Base-by-base conservation (phyloP, 2,113 vertebrate species). In the Girardinichthys multiradiatus region DNA sequence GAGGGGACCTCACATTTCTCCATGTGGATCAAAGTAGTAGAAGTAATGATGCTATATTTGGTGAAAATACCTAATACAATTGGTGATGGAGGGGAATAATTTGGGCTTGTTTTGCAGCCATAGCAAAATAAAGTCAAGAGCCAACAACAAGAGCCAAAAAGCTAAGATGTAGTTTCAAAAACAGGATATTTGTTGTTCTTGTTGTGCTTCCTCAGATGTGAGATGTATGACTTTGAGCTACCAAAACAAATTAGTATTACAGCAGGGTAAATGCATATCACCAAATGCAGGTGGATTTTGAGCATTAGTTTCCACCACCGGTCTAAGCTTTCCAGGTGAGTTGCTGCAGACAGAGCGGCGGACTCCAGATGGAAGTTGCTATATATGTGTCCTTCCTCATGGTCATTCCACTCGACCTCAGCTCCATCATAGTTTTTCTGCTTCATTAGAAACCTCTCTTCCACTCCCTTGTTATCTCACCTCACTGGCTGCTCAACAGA, bases 371-470 rank as follows among this genome's bases (percentile, higher is more conserved):
- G 88, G 88, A 70, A 1, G 70, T 60, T 24, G 28, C 83, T 10
- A 57, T 26, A 57, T 26, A 59, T 51, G 78, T 64, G 77, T 77
- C 82, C 86, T 83, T 85, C 73, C 63, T 80, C 70, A 2, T 62
- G 83, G 80, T 88, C 84, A 77, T 73, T 83, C 80, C 75, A 28
- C 68, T 4, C 12, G 68, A 81, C 82, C 84, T 74, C 72, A 61
- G 80, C 84, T 75, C 76, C 39, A 15, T 74, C 78, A 58, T 73
- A 29, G 86, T 77, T 86, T 88, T 83, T 88, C 82, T 73, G 86
- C 84, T 82, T 90, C 88, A 88, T 90, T 86, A 88, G 74, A 75
- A 83, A 39, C 35, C 72, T 60, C 59, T 66, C 60, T 62, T 14
- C 58, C 0, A 21, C 77, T 81, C 70, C 68, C 68, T 60, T 42